Evolutionary conservation across 2,113 vertebrate genomes (phyloP), one percentile per base, ranked within the genome.

Genomic region (Poicephalus meyeri): DNA sequence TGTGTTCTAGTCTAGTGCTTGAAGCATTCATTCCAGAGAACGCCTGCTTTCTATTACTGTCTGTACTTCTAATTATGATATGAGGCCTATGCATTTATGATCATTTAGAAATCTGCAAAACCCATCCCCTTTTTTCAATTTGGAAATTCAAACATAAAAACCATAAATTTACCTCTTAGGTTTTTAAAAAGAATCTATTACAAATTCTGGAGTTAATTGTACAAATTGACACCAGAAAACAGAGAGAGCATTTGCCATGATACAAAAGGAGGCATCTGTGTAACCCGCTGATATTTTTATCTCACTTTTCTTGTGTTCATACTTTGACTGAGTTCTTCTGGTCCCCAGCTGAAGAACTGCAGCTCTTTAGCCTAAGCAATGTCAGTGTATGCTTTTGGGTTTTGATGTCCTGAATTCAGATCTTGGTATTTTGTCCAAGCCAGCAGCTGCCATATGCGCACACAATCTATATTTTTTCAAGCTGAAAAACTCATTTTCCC

Each of bases 1-100:
- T 56, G 25, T 55, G 41, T 47, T 91, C 49, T 44, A 73, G 60
- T 23, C 58, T 70, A 73, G n/a, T 79, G 49, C 65, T 85, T 76
- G 31, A 92, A 72, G 49, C 47, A 52, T 86, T 92, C 76, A 65
- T 39, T 44, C 18, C 24, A 96, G 64, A 35, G 82, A 95, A 92
- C 1, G 13, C 71, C 71, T 91, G 50, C 76, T 63, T 47, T 55
- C 61, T 71, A 70, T 76, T 41, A 53, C 28, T 78, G 65, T 37
- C 93, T 60, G 16, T 60, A 89, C 93, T 96, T 93, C 90, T 49
- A 87, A 97, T 63, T 91, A 80, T 28, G 89, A 94, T 50, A 64
- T 0, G 1, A 86, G 77, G 79, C 41, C 56, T 86, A 61, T n/a
- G 52, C 25, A 46, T 73, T 89, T 60, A 74, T 35, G 26, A 95